phyloP scores from a whole-genome alignment of 2,888 invertebrate species.

The Drosophila rubida region DNA sequence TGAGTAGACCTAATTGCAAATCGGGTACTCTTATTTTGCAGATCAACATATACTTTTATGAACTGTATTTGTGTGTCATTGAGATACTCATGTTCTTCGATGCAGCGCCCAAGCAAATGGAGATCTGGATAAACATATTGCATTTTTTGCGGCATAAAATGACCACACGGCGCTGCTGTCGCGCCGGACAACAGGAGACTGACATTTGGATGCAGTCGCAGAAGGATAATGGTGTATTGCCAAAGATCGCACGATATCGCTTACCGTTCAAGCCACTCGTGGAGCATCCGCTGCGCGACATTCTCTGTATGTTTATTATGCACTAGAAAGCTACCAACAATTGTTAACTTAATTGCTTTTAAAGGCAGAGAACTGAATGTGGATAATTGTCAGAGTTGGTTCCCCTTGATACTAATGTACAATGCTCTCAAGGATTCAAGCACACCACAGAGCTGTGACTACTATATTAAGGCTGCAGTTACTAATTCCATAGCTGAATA shows the following conservation, averaged over 20 bases:
- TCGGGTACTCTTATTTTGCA: conserved; percentile 28
- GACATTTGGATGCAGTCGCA: conserved; percentile 84
- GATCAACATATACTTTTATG: conserved; percentile 85
- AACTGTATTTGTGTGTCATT: conserved; percentile 83
- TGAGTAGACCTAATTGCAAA: not conserved
- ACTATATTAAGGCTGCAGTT: conserved; percentile 84
- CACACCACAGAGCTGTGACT: conserved; percentile 80
- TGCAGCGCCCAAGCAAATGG: conserved; percentile 81
- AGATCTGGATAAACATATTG: conserved; percentile 83
- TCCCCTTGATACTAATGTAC: conserved; percentile 84
- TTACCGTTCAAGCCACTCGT: conserved; percentile 84
- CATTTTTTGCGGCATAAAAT: conserved; percentile 84
- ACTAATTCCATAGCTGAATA: conserved; percentile 84
- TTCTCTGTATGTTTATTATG: conserved; percentile 63
- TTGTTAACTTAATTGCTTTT: not conserved
- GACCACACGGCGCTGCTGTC: conserved; percentile 80
- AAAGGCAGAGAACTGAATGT: conserved; percentile 83
- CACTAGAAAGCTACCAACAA: accelerated
- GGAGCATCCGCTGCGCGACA: conserved; percentile 81
- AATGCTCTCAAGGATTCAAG: conserved; percentile 80
- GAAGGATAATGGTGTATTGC: conserved; percentile 82
- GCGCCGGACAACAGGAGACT: conserved; percentile 82
- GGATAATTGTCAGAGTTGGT: conserved; percentile 85
- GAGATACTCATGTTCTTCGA: conserved; percentile 82
- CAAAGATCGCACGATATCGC: conserved; percentile 84